These are phyloP conservation scores for Promerops cafer DNA, from an alignment of 2,113 vertebrate genomes.

Conservation along the genomic window DNA sequence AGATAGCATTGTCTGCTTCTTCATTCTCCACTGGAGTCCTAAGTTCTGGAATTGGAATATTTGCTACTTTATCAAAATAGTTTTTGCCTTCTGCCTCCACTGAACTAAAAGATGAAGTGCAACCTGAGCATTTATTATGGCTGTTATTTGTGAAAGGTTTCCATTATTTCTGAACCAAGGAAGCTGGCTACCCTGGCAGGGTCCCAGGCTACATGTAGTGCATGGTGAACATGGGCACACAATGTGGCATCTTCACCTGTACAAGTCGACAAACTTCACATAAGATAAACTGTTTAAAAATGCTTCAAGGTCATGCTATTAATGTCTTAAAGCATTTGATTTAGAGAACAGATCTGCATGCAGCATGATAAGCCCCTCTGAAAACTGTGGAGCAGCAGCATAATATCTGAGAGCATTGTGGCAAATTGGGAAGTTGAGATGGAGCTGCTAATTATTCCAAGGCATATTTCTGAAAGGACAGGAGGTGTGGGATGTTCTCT, in stretches of 20 bases:
- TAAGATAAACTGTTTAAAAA: not conserved
- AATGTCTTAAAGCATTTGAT: constrained; percentile 19
- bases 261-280: not conserved
- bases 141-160: constrained; percentile 8
- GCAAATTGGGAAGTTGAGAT: constrained; percentile 68
- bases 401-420: constrained; percentile 64
- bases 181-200: not conserved
- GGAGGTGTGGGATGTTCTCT: constrained; percentile 60
- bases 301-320: constrained; percentile 13
- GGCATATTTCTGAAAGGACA: constrained; percentile 65
- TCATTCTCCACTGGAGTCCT: constrained; percentile 55
- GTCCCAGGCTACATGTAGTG: not conserved
- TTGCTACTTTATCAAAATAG: constrained; percentile 55
- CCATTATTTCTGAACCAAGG: not conserved
- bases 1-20: constrained; percentile 56
- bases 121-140: constrained; percentile 36
- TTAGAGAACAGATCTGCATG: constrained; percentile 33
- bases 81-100: constrained; percentile 29
- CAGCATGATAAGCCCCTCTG: constrained; percentile 15
- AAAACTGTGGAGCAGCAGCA: constrained; percentile 58
- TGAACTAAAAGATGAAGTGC: constrained; percentile 32
- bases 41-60: constrained; percentile 65
- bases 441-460: constrained; percentile 64
- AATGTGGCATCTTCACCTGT: not conserved
- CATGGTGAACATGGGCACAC: not conserved